Conservation (phyloP, 2,113 vertebrate genomes). For the Nibea coibor region DNA sequence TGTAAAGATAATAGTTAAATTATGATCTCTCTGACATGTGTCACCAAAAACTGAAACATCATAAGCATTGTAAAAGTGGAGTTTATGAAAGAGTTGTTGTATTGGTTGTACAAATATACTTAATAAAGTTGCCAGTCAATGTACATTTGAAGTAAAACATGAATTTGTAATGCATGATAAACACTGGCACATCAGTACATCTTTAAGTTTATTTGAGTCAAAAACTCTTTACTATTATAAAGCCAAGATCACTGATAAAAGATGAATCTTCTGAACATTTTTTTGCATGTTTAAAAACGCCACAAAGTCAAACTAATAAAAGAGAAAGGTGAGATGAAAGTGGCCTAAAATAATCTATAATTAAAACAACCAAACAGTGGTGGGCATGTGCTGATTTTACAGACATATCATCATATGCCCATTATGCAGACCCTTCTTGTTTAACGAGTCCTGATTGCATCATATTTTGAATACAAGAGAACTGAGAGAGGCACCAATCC, state of each 20-base stretch:
- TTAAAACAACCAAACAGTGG: background rate
- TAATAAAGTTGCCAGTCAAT: too few species aligned
- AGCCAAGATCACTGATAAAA: background rate
- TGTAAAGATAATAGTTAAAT: too few species aligned
- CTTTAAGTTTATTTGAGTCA: background rate
- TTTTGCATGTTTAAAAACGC: background rate
- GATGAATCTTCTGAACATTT: background rate
- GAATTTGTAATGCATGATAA: background rate
- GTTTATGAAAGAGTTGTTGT: too few species aligned
- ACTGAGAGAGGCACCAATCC: slow-evolving; percentile 45
- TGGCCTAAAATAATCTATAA: background rate
- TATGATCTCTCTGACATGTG: too few species aligned
- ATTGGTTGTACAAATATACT: too few species aligned
- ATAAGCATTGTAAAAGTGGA: too few species aligned
- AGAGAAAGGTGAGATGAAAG: background rate
- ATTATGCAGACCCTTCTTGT: background rate
- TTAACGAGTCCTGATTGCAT: slow-evolving; percentile 39
- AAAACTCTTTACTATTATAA: too few species aligned
- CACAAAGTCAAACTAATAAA: background rate
- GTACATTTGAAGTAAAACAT: background rate
- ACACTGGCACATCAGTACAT: background rate
- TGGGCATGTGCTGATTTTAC: background rate
- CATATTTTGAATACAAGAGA: slow-evolving; percentile 44
- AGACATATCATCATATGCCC: background rate
- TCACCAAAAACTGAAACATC: too few species aligned